phyloP scores from a whole-genome alignment of 2,113 vertebrate species.

The Protobothrops mucrosquamatus region DNA sequence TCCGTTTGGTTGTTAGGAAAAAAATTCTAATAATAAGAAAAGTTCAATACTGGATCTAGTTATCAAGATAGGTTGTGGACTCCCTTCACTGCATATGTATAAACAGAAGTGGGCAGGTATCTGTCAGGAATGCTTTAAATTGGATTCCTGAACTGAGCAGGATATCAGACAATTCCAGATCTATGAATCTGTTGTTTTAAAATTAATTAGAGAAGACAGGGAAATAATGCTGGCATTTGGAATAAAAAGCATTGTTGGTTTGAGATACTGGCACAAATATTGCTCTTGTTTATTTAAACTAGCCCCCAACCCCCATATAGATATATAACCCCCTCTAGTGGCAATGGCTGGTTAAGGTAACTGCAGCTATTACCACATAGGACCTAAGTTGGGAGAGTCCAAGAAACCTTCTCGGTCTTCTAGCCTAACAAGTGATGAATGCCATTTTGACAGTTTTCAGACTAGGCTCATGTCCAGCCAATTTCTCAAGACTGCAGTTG shows the following conservation, averaged over 20 bases:
- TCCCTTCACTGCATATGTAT: background rate
- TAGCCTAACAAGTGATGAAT: background rate
- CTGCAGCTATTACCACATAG: background rate
- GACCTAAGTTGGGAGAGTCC: background rate
- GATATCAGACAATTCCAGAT: background rate
- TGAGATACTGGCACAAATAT: background rate
- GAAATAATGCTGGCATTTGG: background rate
- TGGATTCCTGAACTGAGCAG: background rate
- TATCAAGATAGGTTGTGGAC: background rate
- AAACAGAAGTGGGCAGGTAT: background rate
- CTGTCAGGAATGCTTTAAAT: background rate
- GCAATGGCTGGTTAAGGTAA: background rate
- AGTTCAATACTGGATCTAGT: background rate
- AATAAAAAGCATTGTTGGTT: background rate
- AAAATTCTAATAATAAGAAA: background rate
- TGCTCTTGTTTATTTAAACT: background rate
- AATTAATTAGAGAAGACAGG: background rate
- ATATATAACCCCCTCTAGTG: constrained; percentile 18
- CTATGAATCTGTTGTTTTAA: background rate
- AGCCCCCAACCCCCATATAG: background rate
- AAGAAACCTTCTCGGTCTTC: background rate
- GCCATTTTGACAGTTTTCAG: background rate
- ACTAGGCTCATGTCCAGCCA: too few relatives aligned
- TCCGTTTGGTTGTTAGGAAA: background rate
- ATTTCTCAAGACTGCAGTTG: too few relatives aligned